A percentile compares a stretch with the other conserved stretches of the same genome.
Evolutionary conservation across 2,797 vertebrate species (phyloP).

Genomic region (Characodon lateralis): DNA sequence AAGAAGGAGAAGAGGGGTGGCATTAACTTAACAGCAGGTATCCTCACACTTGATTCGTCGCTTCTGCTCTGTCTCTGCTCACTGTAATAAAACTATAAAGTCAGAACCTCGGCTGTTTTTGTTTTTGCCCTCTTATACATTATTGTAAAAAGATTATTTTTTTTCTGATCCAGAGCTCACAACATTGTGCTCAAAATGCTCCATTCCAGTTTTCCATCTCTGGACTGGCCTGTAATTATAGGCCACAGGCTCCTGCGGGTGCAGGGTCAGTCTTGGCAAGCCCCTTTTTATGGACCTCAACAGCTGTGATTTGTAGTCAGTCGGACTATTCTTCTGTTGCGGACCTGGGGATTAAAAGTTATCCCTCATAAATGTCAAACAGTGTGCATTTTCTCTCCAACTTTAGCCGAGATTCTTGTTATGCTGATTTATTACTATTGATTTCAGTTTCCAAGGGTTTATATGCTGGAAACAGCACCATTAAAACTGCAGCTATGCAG

Average conservation of each 20-base stretch:
- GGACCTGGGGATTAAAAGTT: constrained; percentile 68
- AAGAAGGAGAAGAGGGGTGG: constrained; percentile 30
- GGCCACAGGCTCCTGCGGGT: constrained; percentile 29
- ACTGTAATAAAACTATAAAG: constrained; percentile 31
- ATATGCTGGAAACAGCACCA: constrained; percentile 62
- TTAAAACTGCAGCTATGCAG: constrained; percentile 59
- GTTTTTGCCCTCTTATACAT: constrained; percentile 6
- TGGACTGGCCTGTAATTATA: constrained; percentile 62
- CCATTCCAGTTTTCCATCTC: constrained; percentile 31
- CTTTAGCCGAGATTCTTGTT: constrained; percentile 65
- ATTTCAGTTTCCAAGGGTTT: constrained; percentile 75
- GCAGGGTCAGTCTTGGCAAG: constrained; percentile 32
- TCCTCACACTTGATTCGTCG: constrained; percentile 47
- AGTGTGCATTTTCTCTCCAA: constrained; percentile 36
- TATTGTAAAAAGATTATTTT: constrained; percentile 4
- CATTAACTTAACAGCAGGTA: constrained; percentile 32
- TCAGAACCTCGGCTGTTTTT: constrained; percentile 15
- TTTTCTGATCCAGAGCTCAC: background rate
- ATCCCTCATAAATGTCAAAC: constrained; percentile 67
- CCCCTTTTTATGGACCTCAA: constrained; percentile 38
- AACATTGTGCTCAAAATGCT: constrained; percentile 19
- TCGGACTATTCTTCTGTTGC: constrained; percentile 23
- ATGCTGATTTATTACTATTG: constrained; percentile 75
- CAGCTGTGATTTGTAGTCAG: constrained; percentile 49
- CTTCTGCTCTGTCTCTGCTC: constrained; percentile 22